A percentile compares a stretch with the other conserved stretches of the same genome.
phyloP scores from a whole-genome alignment of 2,888 invertebrate species.

The Pycnomerus fuliginosus region DNA sequence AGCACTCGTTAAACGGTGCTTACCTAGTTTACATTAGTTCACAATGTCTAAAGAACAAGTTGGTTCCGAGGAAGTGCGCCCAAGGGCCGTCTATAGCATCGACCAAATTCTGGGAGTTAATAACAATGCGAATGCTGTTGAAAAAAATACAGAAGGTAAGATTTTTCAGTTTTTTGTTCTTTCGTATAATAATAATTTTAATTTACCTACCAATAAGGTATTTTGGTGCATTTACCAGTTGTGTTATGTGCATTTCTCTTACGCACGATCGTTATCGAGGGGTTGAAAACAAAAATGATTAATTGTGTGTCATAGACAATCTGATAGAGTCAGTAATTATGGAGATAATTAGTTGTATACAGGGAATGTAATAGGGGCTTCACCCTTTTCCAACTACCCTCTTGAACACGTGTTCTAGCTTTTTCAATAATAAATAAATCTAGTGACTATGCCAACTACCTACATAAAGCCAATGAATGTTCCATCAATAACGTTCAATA shows the following conservation, averaged over 20 bases:
- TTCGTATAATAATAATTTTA: constrained; percentile 1
- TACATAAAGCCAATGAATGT: too few relatives aligned
- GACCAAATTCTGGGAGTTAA: constrained; percentile 52
- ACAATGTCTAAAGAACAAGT: constrained; percentile 33
- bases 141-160: constrained; percentile 42
- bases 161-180: constrained; percentile 8
- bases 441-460: constrained; percentile 10
- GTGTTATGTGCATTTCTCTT: constrained; percentile 11
- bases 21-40: constrained; percentile 1
- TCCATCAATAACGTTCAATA: too few relatives aligned
- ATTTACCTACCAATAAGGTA: constrained; percentile 1
- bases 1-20: constrained; percentile 3
- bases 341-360: constrained; percentile 33
- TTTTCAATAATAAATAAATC: constrained; percentile 19
- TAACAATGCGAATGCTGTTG: constrained; percentile 30
- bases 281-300: constrained; percentile 28
- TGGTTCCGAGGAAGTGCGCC: constrained; percentile 42
- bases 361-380: constrained; percentile 25
- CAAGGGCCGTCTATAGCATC: constrained; percentile 52
- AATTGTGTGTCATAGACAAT: constrained; percentile 35
- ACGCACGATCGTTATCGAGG: too few relatives aligned
- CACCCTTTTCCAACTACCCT: constrained; percentile 26
- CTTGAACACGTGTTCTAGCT: constrained; percentile 28
- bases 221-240: constrained; percentile 3
- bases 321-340: constrained; percentile 39